Base-by-base conservation (phyloP, 2,888 invertebrate species). In the Lumbricus terrestris region DNA sequence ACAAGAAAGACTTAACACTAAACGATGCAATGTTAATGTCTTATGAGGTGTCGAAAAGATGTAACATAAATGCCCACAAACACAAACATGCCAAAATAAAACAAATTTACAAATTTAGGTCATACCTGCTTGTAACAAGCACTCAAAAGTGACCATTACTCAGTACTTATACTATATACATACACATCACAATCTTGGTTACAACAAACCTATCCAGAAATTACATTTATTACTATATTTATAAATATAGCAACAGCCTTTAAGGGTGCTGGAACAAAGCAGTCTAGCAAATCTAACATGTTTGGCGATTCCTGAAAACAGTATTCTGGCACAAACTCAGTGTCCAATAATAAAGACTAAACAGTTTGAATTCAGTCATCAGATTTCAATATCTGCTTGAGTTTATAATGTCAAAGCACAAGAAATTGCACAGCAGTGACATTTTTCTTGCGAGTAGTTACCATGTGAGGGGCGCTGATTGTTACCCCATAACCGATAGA, bases 401-500 rank as follows among this genome's bases (percentile, higher is more conserved):
- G 13, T 69, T n/a, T 5, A n/a, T 69, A 69, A 69, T 11, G 69
- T 69, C 69, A 69, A n/a, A n/a, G 69, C n/a, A 69, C 29, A 11
- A 69, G 29, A 69, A n/a, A 69, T n/a, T 29, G 47, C 23, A 47
- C 47, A 47, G 23, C 47, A 47, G 5, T 47, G 47, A 47, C 18
- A 11, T 8, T 69, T n/a, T n/a, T n/a, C n/a, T n/a, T n/a, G n/a
- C n/a, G n/a, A n/a, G 35, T 85, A 34, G 33, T 38, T 91, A 95
- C 95, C 95, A 95, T 95, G 90, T 95, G 95, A 40, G 95, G 95
- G 29, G 95, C 95, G 92, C 94, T 94, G 89, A 95, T 95, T 16
- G 95, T 95, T 11, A 98, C 99, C 40, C 97, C 97, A 94, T 96
- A 98, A 89, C 99, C 99, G 94, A 99, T 99, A 89, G 97, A 96